Percentiles rank a stretch among this genome's conserved stretches.
Evolutionary conservation across 2,797 vertebrate genomes (phyloP).

Genomic region (Chelmon rostratus): DNA sequence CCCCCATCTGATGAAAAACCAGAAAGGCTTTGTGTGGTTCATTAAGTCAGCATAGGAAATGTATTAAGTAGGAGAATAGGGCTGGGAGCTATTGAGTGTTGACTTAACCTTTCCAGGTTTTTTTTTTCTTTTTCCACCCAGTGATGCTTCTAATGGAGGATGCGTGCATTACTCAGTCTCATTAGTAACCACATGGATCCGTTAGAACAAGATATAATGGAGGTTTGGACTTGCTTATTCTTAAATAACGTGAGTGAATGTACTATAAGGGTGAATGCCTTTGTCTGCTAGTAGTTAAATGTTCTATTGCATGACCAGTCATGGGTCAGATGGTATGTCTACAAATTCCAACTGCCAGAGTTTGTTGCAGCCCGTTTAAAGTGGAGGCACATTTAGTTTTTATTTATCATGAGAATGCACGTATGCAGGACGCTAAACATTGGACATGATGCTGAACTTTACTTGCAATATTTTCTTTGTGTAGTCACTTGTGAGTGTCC

Average conservation of each 20-base stretch:
- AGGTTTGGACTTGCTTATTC: constrained; percentile 58
- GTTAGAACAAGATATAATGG: constrained; percentile 59
- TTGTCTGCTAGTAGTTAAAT: constrained; percentile 59
- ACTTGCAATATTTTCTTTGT: not conserved
- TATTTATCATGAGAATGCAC: not conserved
- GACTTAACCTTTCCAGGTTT: constrained; percentile 83
- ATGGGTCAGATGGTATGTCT: constrained; percentile 32
- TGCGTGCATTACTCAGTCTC: constrained; percentile 65
- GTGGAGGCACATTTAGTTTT: not conserved
- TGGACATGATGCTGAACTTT: not conserved
- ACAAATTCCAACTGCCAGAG: constrained; percentile 25
- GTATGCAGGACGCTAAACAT: not conserved
- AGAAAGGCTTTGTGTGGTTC: constrained; percentile 99
- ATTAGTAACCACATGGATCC: constrained; percentile 66
- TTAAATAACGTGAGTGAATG: constrained; percentile 52
- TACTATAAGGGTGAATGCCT: constrained; percentile 39
- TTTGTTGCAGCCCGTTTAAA: constrained; percentile 29
- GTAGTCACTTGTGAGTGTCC: not conserved
- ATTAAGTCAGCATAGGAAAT: constrained; percentile 99
- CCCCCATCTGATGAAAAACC: constrained; percentile 96
- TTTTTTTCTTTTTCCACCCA: constrained; percentile 51
- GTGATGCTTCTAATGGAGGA: constrained; percentile 71
- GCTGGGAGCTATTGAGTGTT: constrained; percentile 82
- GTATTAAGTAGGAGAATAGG: constrained; percentile 95
- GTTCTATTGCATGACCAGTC: constrained; percentile 39